Evolutionary conservation across 2,797 vertebrate genomes (phyloP), one percentile per base, ranked within the genome.

Genomic region (Steatocranus sp.): DNA sequence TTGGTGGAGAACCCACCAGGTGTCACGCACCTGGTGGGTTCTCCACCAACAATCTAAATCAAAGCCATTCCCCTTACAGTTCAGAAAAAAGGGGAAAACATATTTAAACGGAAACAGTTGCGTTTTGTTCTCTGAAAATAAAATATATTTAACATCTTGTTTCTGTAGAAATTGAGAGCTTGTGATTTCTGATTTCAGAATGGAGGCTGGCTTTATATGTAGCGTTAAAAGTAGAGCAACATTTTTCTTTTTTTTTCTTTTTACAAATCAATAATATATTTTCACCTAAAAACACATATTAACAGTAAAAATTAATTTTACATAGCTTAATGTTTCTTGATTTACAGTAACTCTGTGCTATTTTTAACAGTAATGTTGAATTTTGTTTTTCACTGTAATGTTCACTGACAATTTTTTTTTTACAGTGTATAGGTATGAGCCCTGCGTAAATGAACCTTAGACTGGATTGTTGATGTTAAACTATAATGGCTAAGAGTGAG

Each of bases 131-230:
- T 36, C 30, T 61, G 18, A 61, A 36, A 61, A 61, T n/a, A n/a
- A n/a, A n/a, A n/a, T n/a, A 12, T 61, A 61, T 61, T 61, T 0
- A 61, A 1, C 4, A 61, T 61, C 6, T 61, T 36, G 18, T 36
- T 61, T n/a, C 18, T 61, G 56, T 36, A 36, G 56, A 61, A 36
- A 34, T n/a, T 61, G 30, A 61, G 6, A 61, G 18, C 56, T 61
- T 34, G 12, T 61, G 30, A 61, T 61, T 7, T 61, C 27, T 0
- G 17, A 32, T 34, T 61, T 61, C 56, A 11, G 0, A 5, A 34
- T 34, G 56, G 30, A 58, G 30, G 17, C 56, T 61, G 30, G 17
- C 18, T 61, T 61, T 36, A 36, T 61, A 61, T 0, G 32, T 61
- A 8, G 18, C 10, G 18, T 61, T 61, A 20, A 61, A 61, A 20